Percentiles rank a stretch among this genome's conserved stretches.
phyloP scores from a whole-genome alignment of 2,888 invertebrate genomes.

The Agrotis segetum region DNA sequence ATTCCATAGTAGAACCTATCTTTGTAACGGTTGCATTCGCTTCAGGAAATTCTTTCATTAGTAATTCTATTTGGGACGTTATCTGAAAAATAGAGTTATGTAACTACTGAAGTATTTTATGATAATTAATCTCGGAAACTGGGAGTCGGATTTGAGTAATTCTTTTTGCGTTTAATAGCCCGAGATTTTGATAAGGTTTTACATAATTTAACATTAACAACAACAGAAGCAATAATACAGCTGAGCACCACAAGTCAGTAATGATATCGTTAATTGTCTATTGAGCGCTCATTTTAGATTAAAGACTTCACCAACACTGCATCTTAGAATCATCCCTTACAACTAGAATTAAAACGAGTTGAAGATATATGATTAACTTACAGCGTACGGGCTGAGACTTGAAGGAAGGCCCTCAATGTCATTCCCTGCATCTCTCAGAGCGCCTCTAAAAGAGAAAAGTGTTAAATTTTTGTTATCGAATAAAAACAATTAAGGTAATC shows the following conservation, averaged over 20 bases:
- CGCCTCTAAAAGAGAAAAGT: background rate
- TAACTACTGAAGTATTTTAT: background rate
- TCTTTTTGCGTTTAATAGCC: too few relatives aligned
- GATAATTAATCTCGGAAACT: too few relatives aligned
- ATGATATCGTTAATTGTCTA: background rate
- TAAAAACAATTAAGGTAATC: background rate
- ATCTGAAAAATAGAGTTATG: slow-evolving; percentile 69
- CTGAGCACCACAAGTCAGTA: background rate
- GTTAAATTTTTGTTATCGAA: background rate
- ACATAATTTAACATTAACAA: too few relatives aligned
- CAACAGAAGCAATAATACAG: too few relatives aligned
- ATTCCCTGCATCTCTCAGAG: background rate
- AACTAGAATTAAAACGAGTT: background rate
- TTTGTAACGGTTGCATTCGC: slow-evolving; percentile 74
- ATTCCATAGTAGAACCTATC: slow-evolving; percentile 78
- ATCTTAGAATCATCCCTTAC: background rate
- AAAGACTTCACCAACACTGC: background rate
- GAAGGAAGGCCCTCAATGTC: background rate
- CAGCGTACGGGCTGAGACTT: slow-evolving; percentile 66
- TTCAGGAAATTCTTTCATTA: slow-evolving; percentile 64
- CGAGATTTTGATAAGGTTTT: too few relatives aligned
- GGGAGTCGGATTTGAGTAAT: too few relatives aligned
- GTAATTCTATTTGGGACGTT: slow-evolving; percentile 63
- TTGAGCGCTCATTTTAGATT: background rate
- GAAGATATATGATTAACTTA: slow-evolving; percentile 58